Evolutionary conservation across 2,888 invertebrate genomes (phyloP), one percentile per base, ranked within the genome.

Genomic region (Sphinx pinastri): DNA sequence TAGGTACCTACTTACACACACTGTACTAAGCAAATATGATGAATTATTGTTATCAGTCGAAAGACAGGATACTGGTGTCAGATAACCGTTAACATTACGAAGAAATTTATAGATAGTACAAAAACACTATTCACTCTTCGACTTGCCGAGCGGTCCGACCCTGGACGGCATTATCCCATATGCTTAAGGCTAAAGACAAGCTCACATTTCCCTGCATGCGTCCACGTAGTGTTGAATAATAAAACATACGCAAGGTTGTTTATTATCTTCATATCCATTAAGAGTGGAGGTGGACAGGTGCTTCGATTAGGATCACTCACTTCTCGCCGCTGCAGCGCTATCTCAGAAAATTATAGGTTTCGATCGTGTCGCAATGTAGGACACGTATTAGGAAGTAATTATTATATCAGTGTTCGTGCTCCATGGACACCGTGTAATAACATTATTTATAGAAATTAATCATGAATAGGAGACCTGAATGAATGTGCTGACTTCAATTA

Each of bases 231-330:
- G 63, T 25, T 63, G 63, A 63, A 63, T 63, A 63, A 63, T 49
- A 63, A 47, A 49, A 63, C 19, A 49, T 19, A 63, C 63, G 49
- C 49, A 19, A 60, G 57, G 57, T 19, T 60, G 47, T 49, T 49
- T 63, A 63, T 63, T 63, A 63, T 63, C 47, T 63, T 63, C 63
- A 63, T 63, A 63, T 19, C 49, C 63, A 63, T 63, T 63, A 63
- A 49, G 49, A 60, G 60, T 49, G 13, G 49, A 13, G 63, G 63
- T 49, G 49, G 63, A 63, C 63, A 63, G 63, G 63, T 63, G 60
- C 47, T 47, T 47, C 63, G 49, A 63, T 49, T 63, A 63, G 63
- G 60, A 63, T 63, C 63, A 63, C 47, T 63, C 63, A 63, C 49
- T 63, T 63, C 63, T 47, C 63, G 19, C 63, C 63, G 63, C 49